Base-by-base conservation (phyloP, 2,797 vertebrate genomes). In the Microctenopoma steveboyesi region DNA sequence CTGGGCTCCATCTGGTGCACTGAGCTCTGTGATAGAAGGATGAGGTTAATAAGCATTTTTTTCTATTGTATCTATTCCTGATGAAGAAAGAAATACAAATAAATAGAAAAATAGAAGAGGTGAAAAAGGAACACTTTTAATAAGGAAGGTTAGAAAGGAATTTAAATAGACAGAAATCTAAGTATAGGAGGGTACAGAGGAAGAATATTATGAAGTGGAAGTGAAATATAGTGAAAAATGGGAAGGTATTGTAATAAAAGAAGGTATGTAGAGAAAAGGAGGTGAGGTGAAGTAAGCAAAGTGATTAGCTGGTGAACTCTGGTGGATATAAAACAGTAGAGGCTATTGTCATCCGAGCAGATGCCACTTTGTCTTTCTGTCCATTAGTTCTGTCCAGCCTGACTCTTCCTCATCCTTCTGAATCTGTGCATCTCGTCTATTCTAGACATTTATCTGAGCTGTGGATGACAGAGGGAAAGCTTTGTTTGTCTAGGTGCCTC, bases 1-100 rank as follows among this genome's bases (percentile, higher is more conserved):
- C 69, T 79, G 84, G 79, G 77, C 68, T 94, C 92, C 91, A 65
- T 69, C 43, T 81, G 64, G 69, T 86, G 88, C 70, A 69, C 65
- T 87, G 62, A 71, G 54, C 45, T 87, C 69, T 84, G 60, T 76
- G 16, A 12, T 28, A 16, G 40, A 5, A 3, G 22, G 35, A 43
- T 5, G 11, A 45, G 42, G 52, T 15, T 14, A 27, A 27, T 7
- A 2, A 49, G 1, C 13, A 35, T 43, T 2, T 66, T 13, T 52
- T 33, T 33, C 22, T 22, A 22, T 22, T 22, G 22, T 37, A 14
- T 40, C 16, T 51, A 2, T 68, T 3, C 2, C 18, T 18, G 3
- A 43, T 28, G 77, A 37, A 1, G 3, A 2, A 4, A 15, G 42
- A 43, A 16, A 43, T 43, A 43, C 4, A 43, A 16, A 43, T 15